Percentiles rank a stretch among this genome's conserved stretches.
Conservation (phyloP, 2,797 vertebrate genomes). For the Brotula barbata region DNA sequence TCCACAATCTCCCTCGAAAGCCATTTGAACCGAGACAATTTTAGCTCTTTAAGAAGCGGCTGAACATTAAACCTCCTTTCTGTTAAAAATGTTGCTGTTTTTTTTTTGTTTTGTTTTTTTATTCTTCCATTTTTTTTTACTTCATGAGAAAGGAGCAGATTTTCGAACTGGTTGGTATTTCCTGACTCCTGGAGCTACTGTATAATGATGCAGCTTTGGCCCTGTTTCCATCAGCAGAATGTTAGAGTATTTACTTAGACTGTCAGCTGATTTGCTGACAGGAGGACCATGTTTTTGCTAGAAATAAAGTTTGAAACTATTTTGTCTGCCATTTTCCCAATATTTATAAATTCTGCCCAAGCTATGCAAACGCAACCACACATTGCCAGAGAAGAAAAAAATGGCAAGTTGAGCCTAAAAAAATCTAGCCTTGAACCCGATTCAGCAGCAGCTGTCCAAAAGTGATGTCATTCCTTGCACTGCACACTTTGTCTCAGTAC, state of each 20-base stretch:
- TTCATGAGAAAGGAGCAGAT: constrained; percentile 54
- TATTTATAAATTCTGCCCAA: constrained; percentile 65
- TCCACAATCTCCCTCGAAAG: constrained; percentile 14
- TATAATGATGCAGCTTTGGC: constrained; percentile 61
- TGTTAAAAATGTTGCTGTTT: constrained; percentile 48
- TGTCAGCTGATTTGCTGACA: constrained; percentile 49
- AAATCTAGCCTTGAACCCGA: constrained; percentile 62
- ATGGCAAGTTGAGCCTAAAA: constrained; percentile 37
- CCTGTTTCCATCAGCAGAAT: constrained; percentile 49
- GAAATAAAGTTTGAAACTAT: constrained; percentile 75
- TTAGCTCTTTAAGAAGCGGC: constrained; percentile 41
- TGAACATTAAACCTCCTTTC: constrained; percentile 25
- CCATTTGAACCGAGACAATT: constrained; percentile 36
- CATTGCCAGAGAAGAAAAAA: constrained; percentile 44
- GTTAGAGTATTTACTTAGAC: constrained; percentile 45
- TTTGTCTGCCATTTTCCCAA: constrained; percentile 61
- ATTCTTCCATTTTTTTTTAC: constrained; percentile 40
- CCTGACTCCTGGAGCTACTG: constrained; percentile 70
- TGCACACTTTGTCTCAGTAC: constrained; percentile 70
- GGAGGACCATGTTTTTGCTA: constrained; percentile 61
- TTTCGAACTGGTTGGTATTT: constrained; percentile 66
- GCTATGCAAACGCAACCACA: constrained; percentile 57
- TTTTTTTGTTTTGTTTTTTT: constrained; percentile 57
- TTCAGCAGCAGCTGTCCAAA: constrained; percentile 63
- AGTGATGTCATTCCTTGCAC: constrained; percentile 74